Base-by-base conservation (phyloP, 1,140 invertebrate species). In the Drosophila sucinea region DNA sequence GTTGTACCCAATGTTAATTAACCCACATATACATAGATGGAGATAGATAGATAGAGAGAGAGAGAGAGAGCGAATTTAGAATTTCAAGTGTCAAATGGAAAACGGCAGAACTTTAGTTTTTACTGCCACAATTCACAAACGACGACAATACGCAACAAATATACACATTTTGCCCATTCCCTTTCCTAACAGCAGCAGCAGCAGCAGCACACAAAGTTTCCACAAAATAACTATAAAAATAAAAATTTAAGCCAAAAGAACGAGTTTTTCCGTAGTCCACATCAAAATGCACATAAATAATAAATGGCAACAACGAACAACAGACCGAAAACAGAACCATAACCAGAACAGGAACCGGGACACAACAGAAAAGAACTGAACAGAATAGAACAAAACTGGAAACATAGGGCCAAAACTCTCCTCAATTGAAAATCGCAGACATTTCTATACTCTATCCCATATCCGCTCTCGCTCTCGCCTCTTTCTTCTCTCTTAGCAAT, bases 221-320 rank as follows among this genome's bases (percentile, higher is more conserved):
- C 44, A 70, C 62, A 70, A 69, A 54, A 47, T 63, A 54, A 68
- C 69, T 41, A 56, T 30, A 57, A 65, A 62, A 33, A 70, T 67
- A 64, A 70, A 84, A 81, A 70, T 89, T 7, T 33, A 32, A 51
- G 44, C 25, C 44, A 47, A 47, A 47, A 47, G 44, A 47, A 47
- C 44, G 44, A 47, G 44, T 25, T 47, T 47, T 47, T 25, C 25
- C 44, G 67, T 70, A 68, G 73, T 77, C 76, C 82, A 86, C 83
- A 89, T 87, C 83, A 87, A 89, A 87, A 87, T 87, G 83, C 83
- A 87, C 83, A 87, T 87, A 87, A 87, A 87, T 87, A 87, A 89
- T 87, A 87, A 83, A 86, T 89, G 86, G 81, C 83, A 73, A 66
- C 77, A 80, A 67, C 64, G 54, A 35, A 61, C 23, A 54, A 32